Evolutionary conservation across 2,113 vertebrate genomes (phyloP).

Genomic region (Rynchops niger): DNA sequence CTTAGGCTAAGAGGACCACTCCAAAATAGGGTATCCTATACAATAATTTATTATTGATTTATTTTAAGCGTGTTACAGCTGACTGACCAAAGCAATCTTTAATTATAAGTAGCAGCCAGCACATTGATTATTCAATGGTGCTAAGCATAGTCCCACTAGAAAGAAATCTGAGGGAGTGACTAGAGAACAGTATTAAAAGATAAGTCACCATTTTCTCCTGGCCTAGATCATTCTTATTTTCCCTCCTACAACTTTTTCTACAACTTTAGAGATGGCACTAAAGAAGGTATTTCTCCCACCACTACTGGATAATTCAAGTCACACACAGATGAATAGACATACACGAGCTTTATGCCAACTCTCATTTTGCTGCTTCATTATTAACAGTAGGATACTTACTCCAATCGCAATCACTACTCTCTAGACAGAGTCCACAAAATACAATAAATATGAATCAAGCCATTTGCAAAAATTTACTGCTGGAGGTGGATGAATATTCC

Average conservation of each 20-base stretch:
- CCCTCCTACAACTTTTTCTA: neutral
- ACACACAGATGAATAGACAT: neutral
- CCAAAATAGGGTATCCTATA: neutral
- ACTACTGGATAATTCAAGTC: neutral
- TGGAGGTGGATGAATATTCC: neutral
- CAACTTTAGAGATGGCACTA: neutral
- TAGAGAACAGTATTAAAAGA: neutral
- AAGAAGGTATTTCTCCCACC: neutral
- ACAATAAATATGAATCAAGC: slow-evolving; percentile 30
- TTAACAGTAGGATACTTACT: neutral
- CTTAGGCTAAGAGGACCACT: neutral
- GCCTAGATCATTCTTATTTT: neutral
- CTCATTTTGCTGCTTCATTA: neutral
- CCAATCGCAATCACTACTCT: neutral
- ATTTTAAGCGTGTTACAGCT: neutral
- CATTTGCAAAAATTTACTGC: neutral
- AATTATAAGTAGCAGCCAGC: neutral
- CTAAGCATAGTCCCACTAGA: neutral
- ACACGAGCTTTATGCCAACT: neutral
- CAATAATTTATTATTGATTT: neutral
- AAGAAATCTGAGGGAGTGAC: neutral
- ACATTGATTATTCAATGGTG: neutral
- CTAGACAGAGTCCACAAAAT: neutral
- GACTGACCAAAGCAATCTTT: neutral
- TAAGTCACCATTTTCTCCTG: neutral